A percentile compares a stretch with the other conserved stretches of the same genome.
Evolutionary conservation across 2,113 vertebrate species (phyloP).

Genomic region (Calidris pugnax): DNA sequence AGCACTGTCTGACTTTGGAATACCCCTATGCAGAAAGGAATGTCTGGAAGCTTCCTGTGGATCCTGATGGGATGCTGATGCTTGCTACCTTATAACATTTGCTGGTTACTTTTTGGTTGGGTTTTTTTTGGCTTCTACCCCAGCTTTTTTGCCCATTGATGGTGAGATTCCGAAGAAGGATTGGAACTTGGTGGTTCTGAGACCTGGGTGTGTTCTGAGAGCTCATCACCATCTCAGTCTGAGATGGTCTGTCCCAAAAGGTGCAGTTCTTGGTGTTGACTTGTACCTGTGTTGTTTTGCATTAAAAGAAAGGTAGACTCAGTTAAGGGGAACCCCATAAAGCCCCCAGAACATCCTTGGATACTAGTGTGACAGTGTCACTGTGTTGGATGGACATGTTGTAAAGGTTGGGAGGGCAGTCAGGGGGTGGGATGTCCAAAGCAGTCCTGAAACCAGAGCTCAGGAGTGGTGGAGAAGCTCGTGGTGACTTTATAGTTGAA

Average conservation of each 20-base stretch:
- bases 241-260: neutral
- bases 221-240: neutral
- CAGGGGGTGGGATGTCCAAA: neutral
- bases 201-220: neutral
- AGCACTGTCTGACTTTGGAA: neutral
- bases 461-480: neutral
- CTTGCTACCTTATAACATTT: neutral
- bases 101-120: neutral
- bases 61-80: neutral
- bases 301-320: neutral
- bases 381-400: fast-evolving
- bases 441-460: neutral
- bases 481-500: neutral
- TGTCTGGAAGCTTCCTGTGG: neutral
- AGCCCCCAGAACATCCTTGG: neutral
- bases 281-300: neutral
- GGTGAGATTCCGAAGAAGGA: neutral
- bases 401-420: neutral
- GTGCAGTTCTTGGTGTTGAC: neutral
- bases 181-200: neutral
- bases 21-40: neutral
- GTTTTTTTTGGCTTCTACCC: neutral
- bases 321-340: neutral
- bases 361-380: neutral
- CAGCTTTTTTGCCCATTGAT: neutral